These are phyloP conservation scores for Chrysocyon brachyurus DNA, from an alignment of 2,797 vertebrate species.

Conservation along the genomic window DNA sequence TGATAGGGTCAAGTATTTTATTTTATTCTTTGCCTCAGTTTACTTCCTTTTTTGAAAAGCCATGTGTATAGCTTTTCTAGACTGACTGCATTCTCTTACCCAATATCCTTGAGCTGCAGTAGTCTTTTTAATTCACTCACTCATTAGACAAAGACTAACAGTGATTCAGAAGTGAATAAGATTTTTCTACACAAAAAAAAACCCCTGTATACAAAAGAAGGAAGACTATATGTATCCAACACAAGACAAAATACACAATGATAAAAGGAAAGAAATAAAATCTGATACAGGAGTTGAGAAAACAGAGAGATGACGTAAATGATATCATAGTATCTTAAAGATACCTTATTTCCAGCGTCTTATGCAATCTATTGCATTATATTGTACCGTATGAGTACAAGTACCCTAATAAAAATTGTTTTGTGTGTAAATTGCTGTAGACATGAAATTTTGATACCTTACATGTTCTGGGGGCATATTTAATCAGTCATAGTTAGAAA, in stretches of 20 bases:
- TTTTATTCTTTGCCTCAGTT: slow-evolving; percentile 41
- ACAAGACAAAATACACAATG: background rate
- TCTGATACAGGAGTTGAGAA: background rate
- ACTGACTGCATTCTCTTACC: background rate
- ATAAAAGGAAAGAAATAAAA: slow-evolving; percentile 26
- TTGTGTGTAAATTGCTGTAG: background rate
- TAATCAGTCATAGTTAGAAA: background rate
- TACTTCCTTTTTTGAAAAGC: slow-evolving; percentile 20
- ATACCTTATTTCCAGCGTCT: background rate
- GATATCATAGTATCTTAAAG: slow-evolving; percentile 2
- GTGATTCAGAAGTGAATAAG: slow-evolving; percentile 42
- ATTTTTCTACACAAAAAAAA: slow-evolving; percentile 4
- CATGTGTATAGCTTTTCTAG: slow-evolving; percentile 30
- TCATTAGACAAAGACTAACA: slow-evolving; percentile 59
- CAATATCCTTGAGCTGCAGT: background rate
- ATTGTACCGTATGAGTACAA: background rate
- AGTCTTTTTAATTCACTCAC: slow-evolving; percentile 33
- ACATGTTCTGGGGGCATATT: background rate
- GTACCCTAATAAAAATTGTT: background rate
- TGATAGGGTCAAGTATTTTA: slow-evolving; percentile 36
- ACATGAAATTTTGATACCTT: background rate
- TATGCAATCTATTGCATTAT: background rate
- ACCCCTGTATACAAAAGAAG: slow-evolving; percentile 1
- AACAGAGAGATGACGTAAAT: slow-evolving; percentile 17
- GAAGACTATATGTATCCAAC: background rate